Conservation (phyloP, 2,797 vertebrate genomes). For the Lithobates sylvaticus region DNA sequence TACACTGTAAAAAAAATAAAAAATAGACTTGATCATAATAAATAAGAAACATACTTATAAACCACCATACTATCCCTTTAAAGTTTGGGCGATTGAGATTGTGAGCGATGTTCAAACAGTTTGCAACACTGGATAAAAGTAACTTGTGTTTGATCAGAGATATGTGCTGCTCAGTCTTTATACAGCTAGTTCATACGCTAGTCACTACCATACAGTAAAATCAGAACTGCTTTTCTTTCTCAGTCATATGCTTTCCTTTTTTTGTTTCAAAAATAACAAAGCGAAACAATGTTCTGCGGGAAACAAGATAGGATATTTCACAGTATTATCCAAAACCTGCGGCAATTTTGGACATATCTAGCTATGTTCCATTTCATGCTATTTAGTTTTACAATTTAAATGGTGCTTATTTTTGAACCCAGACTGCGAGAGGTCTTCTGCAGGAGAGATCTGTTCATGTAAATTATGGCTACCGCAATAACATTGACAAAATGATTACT, state of each 20-base stretch:
- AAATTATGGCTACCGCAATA: constrained; percentile 54
- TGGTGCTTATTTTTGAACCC: constrained; percentile 55
- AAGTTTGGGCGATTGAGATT: no score
- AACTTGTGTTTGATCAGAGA: no score
- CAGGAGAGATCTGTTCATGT: constrained; percentile 45
- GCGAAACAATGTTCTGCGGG: constrained; percentile 6
- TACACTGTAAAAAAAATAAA: no score
- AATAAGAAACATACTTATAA: no score
- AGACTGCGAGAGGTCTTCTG: constrained; percentile 21
- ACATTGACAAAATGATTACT: constrained; percentile 60
- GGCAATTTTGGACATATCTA: constrained; percentile 43
- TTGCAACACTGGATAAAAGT: no score
- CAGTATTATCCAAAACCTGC: constrained; percentile 31
- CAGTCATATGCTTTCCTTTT: constrained; percentile 11
- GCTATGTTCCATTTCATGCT: constrained; percentile 48
- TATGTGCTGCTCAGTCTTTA: background rate
- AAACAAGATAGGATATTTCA: constrained; percentile 22
- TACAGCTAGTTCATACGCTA: background rate
- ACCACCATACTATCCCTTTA: no score
- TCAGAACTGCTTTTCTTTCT: constrained; percentile 34
- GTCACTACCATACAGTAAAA: background rate
- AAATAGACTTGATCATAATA: no score
- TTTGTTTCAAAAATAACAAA: constrained; percentile 16
- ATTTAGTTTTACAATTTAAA: constrained; percentile 60
- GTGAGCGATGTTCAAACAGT: no score